Evolutionary conservation across 2,113 vertebrate genomes (phyloP), one percentile per base, ranked within the genome.

Genomic region (Ploceus nigricollis): DNA sequence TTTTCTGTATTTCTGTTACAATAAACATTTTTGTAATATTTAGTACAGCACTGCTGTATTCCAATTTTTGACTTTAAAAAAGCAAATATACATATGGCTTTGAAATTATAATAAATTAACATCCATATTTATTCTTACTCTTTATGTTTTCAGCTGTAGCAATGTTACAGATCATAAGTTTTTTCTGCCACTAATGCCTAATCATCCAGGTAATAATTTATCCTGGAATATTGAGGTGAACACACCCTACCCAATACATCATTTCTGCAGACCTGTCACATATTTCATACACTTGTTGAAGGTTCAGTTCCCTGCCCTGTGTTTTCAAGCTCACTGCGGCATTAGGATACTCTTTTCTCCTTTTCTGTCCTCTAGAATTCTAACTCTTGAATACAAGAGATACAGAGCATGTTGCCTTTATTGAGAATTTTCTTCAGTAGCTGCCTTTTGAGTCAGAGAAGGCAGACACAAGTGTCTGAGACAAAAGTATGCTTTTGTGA

Each of bases 231-330:
- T 7, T 73, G 63, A 90, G 30, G 66, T 61, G 79, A 94, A 88
- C 33, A 61, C 70, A 54, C 42, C 61, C 63, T 65, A 69, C 27
- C 45, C 75, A 91, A 94, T 91, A 47, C 13, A 82, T 90, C 85
- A 90, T 33, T 89, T 76, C 37, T 90, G 58, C 75, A 90, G 50
- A 50, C 4, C 7, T 86, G 79, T 94, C 82, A 65, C 54, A 86
- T 95, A 85, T 77, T 94, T 95, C 90, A 88, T 86, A 73, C 10
- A 61, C 23, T 47, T 91, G 51, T 87, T 94, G 82, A 90, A 94
- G 14, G n/a, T 77, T 88, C 50, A 63, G n/a, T 47, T 86, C 58
- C 25, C 66, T 88, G 79, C 25, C 58, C 27, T 73, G 10, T 80
- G 53, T 88, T 94, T 94, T 88, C 57, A 91, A 68, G 40, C 20